A percentile compares a stretch with the other conserved stretches of the same genome.
Conservation (phyloP, 1,140 invertebrate species). For the Sminthurinus signatus region DNA sequence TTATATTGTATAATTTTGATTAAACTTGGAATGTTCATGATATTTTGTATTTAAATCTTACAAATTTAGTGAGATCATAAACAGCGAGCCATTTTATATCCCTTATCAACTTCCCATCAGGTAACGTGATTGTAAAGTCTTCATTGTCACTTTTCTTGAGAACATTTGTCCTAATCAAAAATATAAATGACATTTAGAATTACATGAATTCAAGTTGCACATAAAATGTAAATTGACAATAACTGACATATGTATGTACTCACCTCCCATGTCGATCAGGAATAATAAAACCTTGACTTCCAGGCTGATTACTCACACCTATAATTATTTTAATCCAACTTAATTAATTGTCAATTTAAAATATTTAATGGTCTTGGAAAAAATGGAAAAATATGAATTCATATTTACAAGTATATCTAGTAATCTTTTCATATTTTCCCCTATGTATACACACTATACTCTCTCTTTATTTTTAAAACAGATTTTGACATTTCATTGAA, state of each 20-base stretch:
- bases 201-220: not conserved
- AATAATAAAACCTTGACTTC: constrained; percentile 29
- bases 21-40: not conserved
- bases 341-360: too few relatives aligned
- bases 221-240: too few relatives aligned
- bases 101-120: constrained; percentile 77
- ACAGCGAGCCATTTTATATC: constrained; percentile 86
- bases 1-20: too few relatives aligned
- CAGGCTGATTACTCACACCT: constrained; percentile 12
- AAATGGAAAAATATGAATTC: too few relatives aligned
- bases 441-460: too few relatives aligned
- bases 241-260: too few relatives aligned
- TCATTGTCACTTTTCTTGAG: constrained; percentile 76
- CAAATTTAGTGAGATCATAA: constrained; percentile 75
- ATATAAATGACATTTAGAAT: constrained; percentile 24
- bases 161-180: constrained; percentile 70
- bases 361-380: too few relatives aligned
- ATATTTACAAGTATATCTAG: too few relatives aligned
- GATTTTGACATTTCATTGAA: too few relatives aligned
- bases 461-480: too few relatives aligned
- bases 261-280: constrained; percentile 27
- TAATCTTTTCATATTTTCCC: too few relatives aligned
- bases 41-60: constrained; percentile 42
- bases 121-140: constrained; percentile 73
- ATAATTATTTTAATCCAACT: too few relatives aligned